Conservation (phyloP, 2,797 vertebrate genomes). For the Epinephelus coioides region DNA sequence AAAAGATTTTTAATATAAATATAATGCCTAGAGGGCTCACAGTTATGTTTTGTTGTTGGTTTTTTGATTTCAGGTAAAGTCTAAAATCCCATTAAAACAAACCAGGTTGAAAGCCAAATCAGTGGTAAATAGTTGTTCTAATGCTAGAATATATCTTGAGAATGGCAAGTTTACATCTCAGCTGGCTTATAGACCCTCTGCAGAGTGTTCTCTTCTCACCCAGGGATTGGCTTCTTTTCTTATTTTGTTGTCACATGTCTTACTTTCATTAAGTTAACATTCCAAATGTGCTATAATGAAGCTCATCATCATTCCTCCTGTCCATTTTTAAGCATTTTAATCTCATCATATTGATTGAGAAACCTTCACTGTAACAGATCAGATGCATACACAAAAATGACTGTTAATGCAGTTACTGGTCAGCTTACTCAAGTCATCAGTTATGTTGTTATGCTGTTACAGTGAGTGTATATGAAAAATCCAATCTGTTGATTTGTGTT, state of each 20-base stretch:
- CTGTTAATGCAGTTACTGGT: neutral
- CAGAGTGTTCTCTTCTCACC: neutral
- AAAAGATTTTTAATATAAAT: conserved; percentile 1
- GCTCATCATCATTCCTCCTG: neutral
- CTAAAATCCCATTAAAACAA: neutral
- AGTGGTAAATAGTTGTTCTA: neutral
- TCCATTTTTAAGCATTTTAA: neutral
- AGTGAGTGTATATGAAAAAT: neutral
- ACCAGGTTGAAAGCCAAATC: neutral
- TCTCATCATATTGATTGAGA: neutral
- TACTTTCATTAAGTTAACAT: neutral
- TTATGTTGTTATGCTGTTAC: neutral
- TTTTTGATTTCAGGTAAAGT: neutral
- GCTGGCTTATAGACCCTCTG: neutral
- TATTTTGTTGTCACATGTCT: neutral
- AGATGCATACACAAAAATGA: too few species aligned
- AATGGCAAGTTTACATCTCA: neutral
- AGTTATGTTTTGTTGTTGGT: neutral
- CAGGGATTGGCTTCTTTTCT: neutral
- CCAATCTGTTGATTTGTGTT: neutral
- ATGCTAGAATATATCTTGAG: neutral
- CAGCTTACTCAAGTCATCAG: neutral
- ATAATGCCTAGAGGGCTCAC: neutral
- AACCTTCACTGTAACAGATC: neutral
- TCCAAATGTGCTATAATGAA: neutral